Evolutionary conservation across 2,113 vertebrate species (phyloP).

Genomic region (Callionymus lyra): DNA sequence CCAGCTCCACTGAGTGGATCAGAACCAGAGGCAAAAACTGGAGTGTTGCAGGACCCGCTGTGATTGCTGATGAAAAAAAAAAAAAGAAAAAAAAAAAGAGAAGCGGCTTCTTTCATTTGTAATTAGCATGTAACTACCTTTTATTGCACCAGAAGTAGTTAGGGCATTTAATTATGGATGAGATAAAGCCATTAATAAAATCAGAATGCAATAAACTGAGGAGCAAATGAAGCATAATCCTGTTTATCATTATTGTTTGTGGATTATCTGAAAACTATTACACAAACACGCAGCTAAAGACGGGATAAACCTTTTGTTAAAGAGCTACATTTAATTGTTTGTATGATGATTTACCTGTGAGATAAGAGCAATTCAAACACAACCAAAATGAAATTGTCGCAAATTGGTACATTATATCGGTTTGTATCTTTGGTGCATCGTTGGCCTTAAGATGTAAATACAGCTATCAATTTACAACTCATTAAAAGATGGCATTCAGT

Average conservation of each 20-base stretch:
- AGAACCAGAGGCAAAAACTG: slow-evolving; percentile 3
- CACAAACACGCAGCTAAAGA: background rate
- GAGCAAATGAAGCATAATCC: slow-evolving; percentile 19
- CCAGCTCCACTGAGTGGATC: slow-evolving; percentile 23
- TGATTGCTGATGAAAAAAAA: slow-evolving; percentile 25
- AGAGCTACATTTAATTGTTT: no score
- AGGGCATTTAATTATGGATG: slow-evolving; percentile 47
- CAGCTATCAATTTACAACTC: no score
- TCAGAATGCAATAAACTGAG: slow-evolving; percentile 39
- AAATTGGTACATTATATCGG: no score
- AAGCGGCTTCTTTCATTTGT: slow-evolving; percentile 46
- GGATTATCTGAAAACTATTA: slow-evolving; percentile 10
- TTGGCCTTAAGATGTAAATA: no score
- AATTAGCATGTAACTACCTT: slow-evolving; percentile 37
- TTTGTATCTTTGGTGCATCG: no score
- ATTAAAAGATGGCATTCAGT: no score
- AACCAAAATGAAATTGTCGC: no score
- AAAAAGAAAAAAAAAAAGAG: slow-evolving; percentile 31
- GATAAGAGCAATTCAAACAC: no score
- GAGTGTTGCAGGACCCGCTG: slow-evolving; percentile 5
- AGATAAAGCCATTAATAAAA: slow-evolving; percentile 51
- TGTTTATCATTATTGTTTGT: slow-evolving; percentile 22
- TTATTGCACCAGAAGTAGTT: slow-evolving; percentile 36
- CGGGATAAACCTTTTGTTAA: no score
- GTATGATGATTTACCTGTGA: no score